Percentiles rank a stretch among this genome's conserved stretches.
These are phyloP conservation scores for Hippasteria phrygiana DNA, from an alignment of 53 echinoderm and acorn worm species.

Conservation along the genomic window DNA sequence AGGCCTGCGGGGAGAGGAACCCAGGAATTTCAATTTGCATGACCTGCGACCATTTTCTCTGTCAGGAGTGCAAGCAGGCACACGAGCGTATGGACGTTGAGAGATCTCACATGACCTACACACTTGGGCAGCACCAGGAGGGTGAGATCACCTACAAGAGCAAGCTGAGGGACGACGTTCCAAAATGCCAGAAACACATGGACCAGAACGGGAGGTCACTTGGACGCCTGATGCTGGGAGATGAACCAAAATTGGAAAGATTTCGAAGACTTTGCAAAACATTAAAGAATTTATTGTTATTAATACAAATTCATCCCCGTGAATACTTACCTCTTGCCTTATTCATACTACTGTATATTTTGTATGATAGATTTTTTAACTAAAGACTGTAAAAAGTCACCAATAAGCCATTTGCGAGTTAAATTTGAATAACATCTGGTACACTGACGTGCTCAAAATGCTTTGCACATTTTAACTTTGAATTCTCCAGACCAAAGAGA, in stretches of 20 bases:
- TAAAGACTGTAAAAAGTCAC: no score
- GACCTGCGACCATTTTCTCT: constrained; percentile 47
- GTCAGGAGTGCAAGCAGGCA: constrained; percentile 44
- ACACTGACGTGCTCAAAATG: no score
- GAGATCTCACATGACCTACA: not conserved
- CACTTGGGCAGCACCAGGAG: constrained; percentile 5
- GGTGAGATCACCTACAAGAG: constrained; percentile 34
- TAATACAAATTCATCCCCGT: not conserved
- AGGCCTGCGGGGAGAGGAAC: constrained; percentile 24
- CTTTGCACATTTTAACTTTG: no score
- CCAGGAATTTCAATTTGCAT: constrained; percentile 18
- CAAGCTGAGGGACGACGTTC: constrained; percentile 1
- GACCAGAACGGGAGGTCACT: constrained; percentile 33
- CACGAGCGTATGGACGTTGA: constrained; percentile 1
- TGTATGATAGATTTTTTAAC: not conserved
- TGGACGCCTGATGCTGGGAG: not conserved
- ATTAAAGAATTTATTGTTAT: not conserved
- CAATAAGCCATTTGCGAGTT: no score
- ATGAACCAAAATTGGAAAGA: not conserved
- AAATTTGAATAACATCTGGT: no score
- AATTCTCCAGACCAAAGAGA: no score
- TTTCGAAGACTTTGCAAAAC: not conserved
- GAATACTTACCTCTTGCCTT: not conserved
- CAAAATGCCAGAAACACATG: constrained; percentile 48
- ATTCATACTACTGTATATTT: not conserved